A percentile compares a stretch with the other conserved stretches of the same genome.
Evolutionary conservation across 92 coral and sea anemone species (phyloP).

Genomic region (Siderastrea siderea): DNA sequence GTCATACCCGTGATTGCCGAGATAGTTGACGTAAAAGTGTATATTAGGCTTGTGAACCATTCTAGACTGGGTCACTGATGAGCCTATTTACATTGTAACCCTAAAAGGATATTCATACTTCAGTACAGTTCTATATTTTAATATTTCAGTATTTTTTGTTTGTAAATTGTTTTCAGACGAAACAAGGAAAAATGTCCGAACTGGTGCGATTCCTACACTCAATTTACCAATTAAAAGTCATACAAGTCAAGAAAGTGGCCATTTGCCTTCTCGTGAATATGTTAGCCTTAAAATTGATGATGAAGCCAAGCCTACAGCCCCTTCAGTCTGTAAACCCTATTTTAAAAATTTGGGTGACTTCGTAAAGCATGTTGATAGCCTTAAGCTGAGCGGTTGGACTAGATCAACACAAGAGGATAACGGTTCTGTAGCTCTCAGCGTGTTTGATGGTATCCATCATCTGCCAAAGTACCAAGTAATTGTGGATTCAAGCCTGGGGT

Average conservation of each 20-base stretch:
- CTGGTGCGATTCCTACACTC: slow-evolving; percentile 31
- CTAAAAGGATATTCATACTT: neutral
- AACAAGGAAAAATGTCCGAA: slow-evolving; percentile 23
- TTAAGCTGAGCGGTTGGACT: slow-evolving; percentile 58
- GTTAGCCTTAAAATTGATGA: neutral
- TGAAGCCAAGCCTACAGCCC: neutral
- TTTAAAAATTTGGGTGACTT: slow-evolving; percentile 7
- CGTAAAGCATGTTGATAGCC: slow-evolving; percentile 19
- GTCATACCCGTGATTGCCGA: neutral
- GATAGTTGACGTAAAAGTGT: slow-evolving; percentile 2
- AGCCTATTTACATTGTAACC: neutral
- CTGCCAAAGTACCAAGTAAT: slow-evolving; percentile 57
- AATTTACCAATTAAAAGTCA: slow-evolving; percentile 41
- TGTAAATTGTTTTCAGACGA: slow-evolving; percentile 17
- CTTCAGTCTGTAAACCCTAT: slow-evolving; percentile 14
- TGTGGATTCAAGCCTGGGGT: slow-evolving; percentile 53
- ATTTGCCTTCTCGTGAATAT: slow-evolving; percentile 10
- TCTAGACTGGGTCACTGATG: neutral
- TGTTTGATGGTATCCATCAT: slow-evolving; percentile 45
- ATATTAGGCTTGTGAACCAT: neutral
- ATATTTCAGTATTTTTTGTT: neutral
- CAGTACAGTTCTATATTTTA: neutral
- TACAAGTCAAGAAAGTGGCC: neutral
- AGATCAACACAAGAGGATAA: slow-evolving; percentile 38
- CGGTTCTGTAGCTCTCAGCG: slow-evolving; percentile 30